phyloP scores from a whole-genome alignment of 2,113 vertebrate genomes.

The Gallinago media region DNA sequence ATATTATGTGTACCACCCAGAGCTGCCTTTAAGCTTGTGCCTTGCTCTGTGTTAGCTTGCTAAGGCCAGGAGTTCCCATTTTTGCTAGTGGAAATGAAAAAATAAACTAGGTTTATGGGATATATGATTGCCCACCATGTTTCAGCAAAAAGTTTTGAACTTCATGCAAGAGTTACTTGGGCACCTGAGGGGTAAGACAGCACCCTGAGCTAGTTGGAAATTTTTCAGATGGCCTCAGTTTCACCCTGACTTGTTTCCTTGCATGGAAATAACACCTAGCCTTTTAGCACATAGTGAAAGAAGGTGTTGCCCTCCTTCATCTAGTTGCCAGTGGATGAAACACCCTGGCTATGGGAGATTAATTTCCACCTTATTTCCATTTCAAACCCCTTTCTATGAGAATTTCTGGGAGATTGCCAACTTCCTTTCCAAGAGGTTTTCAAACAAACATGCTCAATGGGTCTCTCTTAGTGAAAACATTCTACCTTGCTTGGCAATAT shows the following conservation, averaged over 20 bases:
- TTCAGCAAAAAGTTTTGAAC: background rate
- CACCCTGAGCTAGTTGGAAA: background rate
- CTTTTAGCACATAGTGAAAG: background rate
- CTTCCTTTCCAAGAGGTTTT: background rate
- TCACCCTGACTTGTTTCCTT: accelerated
- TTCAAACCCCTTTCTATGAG: background rate
- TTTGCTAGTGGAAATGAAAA: background rate
- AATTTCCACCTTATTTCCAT: background rate
- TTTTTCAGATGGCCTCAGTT: background rate
- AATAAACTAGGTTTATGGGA: background rate
- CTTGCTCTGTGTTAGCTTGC: background rate
- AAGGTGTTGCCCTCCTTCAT: background rate
- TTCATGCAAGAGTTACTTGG: background rate
- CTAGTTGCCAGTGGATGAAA: background rate
- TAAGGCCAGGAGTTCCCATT: background rate
- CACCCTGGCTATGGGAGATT: background rate
- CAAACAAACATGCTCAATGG: background rate
- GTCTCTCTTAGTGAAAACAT: background rate
- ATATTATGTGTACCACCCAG: background rate
- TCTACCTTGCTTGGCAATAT: background rate
- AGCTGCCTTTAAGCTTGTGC: background rate
- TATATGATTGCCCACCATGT: background rate
- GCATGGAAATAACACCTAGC: background rate
- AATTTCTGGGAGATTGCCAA: background rate
- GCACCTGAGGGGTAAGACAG: background rate